Conservation (phyloP, 2,797 vertebrate genomes). For the Adelosebastes latens region DNA sequence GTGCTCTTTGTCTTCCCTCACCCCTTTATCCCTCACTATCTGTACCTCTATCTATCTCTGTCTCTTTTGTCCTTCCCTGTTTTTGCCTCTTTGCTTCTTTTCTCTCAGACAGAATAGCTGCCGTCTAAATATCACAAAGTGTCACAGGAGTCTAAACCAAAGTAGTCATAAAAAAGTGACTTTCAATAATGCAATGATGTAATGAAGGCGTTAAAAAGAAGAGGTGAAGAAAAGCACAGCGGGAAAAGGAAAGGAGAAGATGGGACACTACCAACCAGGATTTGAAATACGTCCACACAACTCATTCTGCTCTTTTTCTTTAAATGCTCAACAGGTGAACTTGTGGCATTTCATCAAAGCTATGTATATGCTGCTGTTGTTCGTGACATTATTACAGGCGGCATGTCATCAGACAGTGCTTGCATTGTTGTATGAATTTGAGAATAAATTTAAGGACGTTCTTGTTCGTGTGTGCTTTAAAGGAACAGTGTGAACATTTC, state of each 20-base stretch:
- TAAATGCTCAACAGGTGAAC: background rate
- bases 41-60: background rate
- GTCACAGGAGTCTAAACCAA: background rate
- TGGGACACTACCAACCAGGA: background rate
- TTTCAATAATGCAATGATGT: constrained; percentile 3
- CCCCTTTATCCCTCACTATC: background rate
- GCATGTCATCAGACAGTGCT: background rate
- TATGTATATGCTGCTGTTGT: background rate
- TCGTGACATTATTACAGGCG: too few species aligned
- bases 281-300: background rate
- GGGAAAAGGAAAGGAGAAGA: background rate
- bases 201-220: background rate
- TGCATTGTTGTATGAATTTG: background rate
- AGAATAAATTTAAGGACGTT: background rate
- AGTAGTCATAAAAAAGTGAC: background rate
- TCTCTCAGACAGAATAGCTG: background rate
- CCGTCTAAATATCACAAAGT: background rate
- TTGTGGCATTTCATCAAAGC: background rate
- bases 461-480: background rate
- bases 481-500: background rate
- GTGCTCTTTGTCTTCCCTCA: background rate
- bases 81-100: background rate
- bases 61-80: background rate
- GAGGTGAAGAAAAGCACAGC: background rate
- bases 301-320: too few species aligned